phyloP scores from a whole-genome alignment of 2,113 vertebrate genomes.

The Macheiramphus alcinus region DNA sequence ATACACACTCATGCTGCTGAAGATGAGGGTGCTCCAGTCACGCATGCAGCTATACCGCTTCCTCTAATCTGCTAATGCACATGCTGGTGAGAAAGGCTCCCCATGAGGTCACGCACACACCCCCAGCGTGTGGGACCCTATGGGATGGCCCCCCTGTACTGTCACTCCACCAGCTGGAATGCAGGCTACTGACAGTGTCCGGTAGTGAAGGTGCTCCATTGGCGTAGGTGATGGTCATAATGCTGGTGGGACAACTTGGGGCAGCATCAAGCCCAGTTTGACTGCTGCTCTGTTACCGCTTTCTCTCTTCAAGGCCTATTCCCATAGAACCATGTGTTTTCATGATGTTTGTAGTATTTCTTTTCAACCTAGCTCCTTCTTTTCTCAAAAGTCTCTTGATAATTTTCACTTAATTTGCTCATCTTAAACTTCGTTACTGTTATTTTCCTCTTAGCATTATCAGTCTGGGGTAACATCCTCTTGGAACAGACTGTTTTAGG shows the following conservation, averaged over 20 bases:
- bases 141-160: rapidly evolving
- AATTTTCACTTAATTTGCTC: neutral
- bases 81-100: neutral
- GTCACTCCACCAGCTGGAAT: neutral
- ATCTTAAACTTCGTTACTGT: neutral
- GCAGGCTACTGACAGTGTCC: neutral
- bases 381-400: neutral
- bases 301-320: neutral
- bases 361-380: neutral
- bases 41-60: rapidly evolving
- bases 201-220: neutral
- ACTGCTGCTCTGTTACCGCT: neutral
- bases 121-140: neutral
- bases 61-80: neutral
- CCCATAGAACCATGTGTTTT: rapidly evolving
- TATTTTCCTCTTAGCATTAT: neutral
- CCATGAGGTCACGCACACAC: rapidly evolving
- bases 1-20: too few relatives aligned
- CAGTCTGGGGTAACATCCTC: neutral
- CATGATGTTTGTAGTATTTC: neutral
- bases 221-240: neutral
- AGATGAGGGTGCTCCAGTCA: rapidly evolving
- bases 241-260: neutral
- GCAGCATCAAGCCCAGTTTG: neutral
- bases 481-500: neutral